Conservation (phyloP, 2,888 invertebrate species). For the Hypselothyrea guttata region DNA sequence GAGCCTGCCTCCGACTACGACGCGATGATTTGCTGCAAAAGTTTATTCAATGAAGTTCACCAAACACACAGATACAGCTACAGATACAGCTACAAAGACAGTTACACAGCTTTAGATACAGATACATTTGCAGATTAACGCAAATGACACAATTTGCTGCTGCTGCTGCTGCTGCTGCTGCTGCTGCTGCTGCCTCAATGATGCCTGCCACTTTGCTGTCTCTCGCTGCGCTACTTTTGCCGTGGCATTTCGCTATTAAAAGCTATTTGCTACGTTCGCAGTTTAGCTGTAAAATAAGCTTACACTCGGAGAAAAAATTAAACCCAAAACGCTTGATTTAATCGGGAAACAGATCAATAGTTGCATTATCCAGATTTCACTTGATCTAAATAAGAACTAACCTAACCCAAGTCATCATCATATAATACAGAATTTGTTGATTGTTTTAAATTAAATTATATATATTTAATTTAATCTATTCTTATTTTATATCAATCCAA, state of each 20-base stretch:
- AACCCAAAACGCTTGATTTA: too few relatives aligned
- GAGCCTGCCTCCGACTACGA: conserved; percentile 13
- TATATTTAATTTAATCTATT: too few relatives aligned
- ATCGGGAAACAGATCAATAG: too few relatives aligned
- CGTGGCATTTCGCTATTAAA: conserved; percentile 26
- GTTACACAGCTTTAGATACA: conserved; percentile 10
- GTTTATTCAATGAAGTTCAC: conserved; percentile 63
- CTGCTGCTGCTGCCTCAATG: conserved; percentile 36
- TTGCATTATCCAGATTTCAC: too few relatives aligned
- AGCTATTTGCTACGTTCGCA: neutral
- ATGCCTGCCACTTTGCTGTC: conserved; percentile 29
- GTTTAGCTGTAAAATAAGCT: neutral
- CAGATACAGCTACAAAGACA: conserved; percentile 10
- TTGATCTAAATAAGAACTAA: too few relatives aligned
- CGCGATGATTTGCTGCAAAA: conserved; percentile 28
- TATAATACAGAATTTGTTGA: too few relatives aligned
- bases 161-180: conserved; percentile 25
- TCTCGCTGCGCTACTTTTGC: conserved; percentile 37
- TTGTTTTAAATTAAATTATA: too few relatives aligned
- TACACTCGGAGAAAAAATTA: too few relatives aligned
- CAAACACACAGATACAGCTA: conserved; percentile 17
- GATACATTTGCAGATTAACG: conserved; percentile 58
- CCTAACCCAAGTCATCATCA: too few relatives aligned
- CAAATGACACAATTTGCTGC: conserved; percentile 67
- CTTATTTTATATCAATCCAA: too few relatives aligned